Base-by-base conservation (phyloP, 2,888 invertebrate species). In the Ischnus inquisitorius region DNA sequence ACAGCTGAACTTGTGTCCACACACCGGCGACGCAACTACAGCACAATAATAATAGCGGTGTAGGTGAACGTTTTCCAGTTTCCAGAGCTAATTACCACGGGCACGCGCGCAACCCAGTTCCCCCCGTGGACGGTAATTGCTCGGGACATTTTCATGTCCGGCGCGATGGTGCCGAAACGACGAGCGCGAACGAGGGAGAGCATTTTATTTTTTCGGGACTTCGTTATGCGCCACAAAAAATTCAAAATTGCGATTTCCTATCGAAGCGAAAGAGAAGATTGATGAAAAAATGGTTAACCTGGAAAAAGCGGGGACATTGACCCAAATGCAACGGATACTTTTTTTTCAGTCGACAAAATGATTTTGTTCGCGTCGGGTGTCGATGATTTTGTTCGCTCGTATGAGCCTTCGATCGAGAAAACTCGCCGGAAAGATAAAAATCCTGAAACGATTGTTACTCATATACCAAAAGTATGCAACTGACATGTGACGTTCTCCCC, bases 101-200 rank as follows among this genome's bases (percentile, higher is more conserved):
- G 83, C 85, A 87, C 87, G 87, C 86, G 87, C 86, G 83, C 85
- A 87, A 82, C 78, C 75, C 71, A 84, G 84, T 79, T 82, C 67
- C 71, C 60, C 48, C 46, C 22, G 12, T 64, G 67, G 28, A 77
- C 74, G 19, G 64, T 84, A 84, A 84, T 84, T 84, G 80, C 77
- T 60, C 41, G 77, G 83, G 64, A 84, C 83, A 84, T 80, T 84
- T 84, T 74, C 77, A 78, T 67, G 80, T 80, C 74, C 72, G 75
- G 76, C 22, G 74, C 43, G 5, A 43, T 54, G 72, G 62, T 60
- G 39, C 57, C 46, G 62, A 43, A 68, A 57, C 12, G 64, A 43
- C 8, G 62, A 39, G 19, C 74, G 22, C 28, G 39, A 46, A 12
- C 43, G 16, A 25, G 5, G 28, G 3, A 22, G 19, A 22, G 1